Evolutionary conservation across 1,140 invertebrate species (phyloP).

Genomic region (Lordiphosa mommai): DNA sequence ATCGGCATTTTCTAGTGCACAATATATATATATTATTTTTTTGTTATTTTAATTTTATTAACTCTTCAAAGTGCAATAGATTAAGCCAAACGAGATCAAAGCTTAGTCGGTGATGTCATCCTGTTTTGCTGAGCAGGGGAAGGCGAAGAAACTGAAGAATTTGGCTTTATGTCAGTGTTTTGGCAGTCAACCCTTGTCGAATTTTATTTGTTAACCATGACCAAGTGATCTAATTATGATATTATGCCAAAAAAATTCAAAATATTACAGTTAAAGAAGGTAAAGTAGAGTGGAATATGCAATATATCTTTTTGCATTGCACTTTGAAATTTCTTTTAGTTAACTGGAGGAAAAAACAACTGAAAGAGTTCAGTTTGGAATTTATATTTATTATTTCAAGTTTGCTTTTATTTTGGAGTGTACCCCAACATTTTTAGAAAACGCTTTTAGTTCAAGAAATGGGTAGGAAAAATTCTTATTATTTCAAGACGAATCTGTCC

Average conservation of each 20-base stretch:
- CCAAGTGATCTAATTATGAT: slow-evolving; percentile 45
- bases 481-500: too few species aligned
- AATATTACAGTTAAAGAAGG: neutral
- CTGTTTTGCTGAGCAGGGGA: too few species aligned
- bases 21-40: slow-evolving; percentile 40
- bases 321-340: too few species aligned
- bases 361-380: too few species aligned
- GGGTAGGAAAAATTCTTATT: too few species aligned
- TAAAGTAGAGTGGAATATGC: too few species aligned
- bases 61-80: slow-evolving; percentile 46
- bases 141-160: slow-evolving; percentile 4
- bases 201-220: slow-evolving; percentile 24
- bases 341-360: too few species aligned
- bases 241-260: slow-evolving; percentile 28
- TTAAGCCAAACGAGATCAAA: slow-evolving; percentile 34
- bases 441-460: too few species aligned
- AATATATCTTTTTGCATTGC: too few species aligned
- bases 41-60: slow-evolving; percentile 65
- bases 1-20: slow-evolving; percentile 10
- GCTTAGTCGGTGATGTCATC: slow-evolving; percentile 40
- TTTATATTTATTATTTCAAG: too few species aligned
- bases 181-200: slow-evolving; percentile 35
- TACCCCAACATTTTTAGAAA: too few species aligned
- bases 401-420: too few species aligned
- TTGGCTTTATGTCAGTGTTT: neutral